Conservation (phyloP, 92 coral and sea anemone species). For the Muricea muricata region DNA sequence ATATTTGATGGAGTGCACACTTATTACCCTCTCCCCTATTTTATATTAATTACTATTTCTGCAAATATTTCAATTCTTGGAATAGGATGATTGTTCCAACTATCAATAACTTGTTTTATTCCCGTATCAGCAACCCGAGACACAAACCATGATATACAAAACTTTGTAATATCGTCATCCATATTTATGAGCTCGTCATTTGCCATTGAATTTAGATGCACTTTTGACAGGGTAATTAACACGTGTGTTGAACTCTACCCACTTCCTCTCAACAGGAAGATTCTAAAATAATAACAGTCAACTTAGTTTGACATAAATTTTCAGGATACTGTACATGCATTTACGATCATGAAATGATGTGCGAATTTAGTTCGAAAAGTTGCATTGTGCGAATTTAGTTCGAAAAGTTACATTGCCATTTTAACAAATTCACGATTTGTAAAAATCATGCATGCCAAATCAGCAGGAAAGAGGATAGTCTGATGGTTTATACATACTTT, state of each 20-base stretch:
- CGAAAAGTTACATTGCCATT: too few species aligned
- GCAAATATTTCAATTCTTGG: conserved; percentile 40
- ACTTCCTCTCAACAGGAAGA: conserved; percentile 23
- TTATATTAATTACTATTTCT: background rate
- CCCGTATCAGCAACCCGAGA: conserved; percentile 1
- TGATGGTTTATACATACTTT: too few species aligned
- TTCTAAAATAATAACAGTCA: conserved; percentile 31
- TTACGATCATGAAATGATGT: too few species aligned
- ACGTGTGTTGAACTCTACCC: conserved; percentile 32
- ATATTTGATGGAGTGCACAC: background rate
- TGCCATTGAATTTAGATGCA: conserved; percentile 42
- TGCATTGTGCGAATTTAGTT: too few species aligned
- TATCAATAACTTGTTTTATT: conserved; percentile 42
- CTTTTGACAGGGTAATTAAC: conserved; percentile 63
- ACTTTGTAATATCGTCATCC: conserved; percentile 52
- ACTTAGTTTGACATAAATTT: background rate
- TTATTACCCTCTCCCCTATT: background rate
- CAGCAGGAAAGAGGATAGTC: too few species aligned
- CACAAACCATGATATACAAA: conserved; percentile 66
- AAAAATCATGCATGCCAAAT: too few species aligned
- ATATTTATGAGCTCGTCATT: conserved; percentile 51
- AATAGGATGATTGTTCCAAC: conserved; percentile 66
- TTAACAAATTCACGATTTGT: too few species aligned
- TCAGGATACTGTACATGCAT: background rate
- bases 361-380: too few species aligned